Conservation (phyloP, 2,113 vertebrate species). For the Campylomormyrus tamandua region DNA sequence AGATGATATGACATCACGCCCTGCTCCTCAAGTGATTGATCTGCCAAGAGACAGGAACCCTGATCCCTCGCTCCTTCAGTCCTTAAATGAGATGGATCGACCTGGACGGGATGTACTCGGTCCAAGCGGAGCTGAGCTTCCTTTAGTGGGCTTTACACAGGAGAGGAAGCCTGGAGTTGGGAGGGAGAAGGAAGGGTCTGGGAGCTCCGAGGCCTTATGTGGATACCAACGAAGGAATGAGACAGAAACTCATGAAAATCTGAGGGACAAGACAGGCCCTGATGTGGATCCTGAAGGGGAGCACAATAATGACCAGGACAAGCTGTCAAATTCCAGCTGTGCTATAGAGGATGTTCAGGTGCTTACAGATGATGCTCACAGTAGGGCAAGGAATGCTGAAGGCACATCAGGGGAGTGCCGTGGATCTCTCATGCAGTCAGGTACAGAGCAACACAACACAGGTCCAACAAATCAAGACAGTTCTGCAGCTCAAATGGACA, state of each 20-base stretch:
- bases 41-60: conserved; percentile 32
- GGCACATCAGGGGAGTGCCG: conserved; percentile 15
- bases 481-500: conserved; percentile 4
- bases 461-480: conserved; percentile 13
- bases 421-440: conserved; percentile 14
- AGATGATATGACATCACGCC: conserved; percentile 18
- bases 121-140: conserved; percentile 31
- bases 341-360: conserved; percentile 34
- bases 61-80: conserved; percentile 37
- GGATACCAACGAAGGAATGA: conserved; percentile 33
- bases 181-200: conserved; percentile 50
- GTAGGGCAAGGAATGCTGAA: conserved; percentile 23
- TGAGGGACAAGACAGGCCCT: conserved; percentile 27
- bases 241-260: conserved; percentile 29
- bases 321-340: conserved; percentile 52
- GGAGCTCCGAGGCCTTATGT: conserved; percentile 30
- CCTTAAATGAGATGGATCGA: conserved; percentile 46
- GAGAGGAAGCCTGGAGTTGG: conserved; percentile 64
- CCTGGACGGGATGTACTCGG: conserved; percentile 32
- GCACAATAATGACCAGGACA: conserved; percentile 46
- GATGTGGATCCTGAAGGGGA: conserved; percentile 32
- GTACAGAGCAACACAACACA: not conserved
- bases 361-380: conserved; percentile 23
- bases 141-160: conserved; percentile 43
- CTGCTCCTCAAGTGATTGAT: conserved; percentile 30